Evolutionary conservation across 1,140 invertebrate species (phyloP).

Genomic region (Piezodorus guildinii): DNA sequence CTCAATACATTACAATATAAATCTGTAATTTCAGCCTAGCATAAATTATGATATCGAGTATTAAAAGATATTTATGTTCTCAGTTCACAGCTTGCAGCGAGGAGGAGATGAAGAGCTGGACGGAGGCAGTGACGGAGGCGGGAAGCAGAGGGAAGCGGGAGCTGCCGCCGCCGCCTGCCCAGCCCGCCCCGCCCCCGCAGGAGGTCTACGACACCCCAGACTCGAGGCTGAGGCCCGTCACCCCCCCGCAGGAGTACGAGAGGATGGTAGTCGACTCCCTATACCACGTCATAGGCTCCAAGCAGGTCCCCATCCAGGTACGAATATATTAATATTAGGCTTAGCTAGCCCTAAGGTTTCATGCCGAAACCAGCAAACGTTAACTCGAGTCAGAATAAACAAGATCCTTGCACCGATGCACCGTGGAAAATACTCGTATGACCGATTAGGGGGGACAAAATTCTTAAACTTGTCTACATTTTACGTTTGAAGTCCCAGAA

Average conservation of each 20-base stretch:
- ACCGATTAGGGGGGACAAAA: too few relatives aligned
- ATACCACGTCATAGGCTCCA: slow-evolving; percentile 17
- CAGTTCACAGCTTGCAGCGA: slow-evolving; percentile 24
- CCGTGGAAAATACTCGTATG: too few relatives aligned
- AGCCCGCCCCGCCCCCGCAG: background rate
- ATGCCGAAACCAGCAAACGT: too few relatives aligned
- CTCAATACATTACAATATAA: too few relatives aligned
- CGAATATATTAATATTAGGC: too few relatives aligned
- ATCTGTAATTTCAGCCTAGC: too few relatives aligned
- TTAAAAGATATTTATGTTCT: background rate
- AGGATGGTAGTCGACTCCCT: slow-evolving; percentile 15
- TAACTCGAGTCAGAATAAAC: too few relatives aligned
- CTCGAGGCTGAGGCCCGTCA: slow-evolving; percentile 17
- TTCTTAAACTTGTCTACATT: too few relatives aligned
- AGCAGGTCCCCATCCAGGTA: slow-evolving; percentile 5
- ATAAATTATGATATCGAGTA: too few relatives aligned
- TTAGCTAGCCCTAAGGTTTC: too few relatives aligned
- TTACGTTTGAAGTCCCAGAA: too few relatives aligned
- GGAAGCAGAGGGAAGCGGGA: background rate
- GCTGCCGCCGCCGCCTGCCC: slow-evolving; percentile 9
- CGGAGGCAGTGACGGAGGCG: slow-evolving; percentile 18
- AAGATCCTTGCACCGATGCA: too few relatives aligned
- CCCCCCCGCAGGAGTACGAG: slow-evolving; percentile 18
- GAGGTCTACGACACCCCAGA: slow-evolving; percentile 22
- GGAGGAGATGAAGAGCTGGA: slow-evolving; percentile 24